Evolutionary conservation across 2,888 invertebrate genomes (phyloP).

Genomic region (Melinaea marsaeus): DNA sequence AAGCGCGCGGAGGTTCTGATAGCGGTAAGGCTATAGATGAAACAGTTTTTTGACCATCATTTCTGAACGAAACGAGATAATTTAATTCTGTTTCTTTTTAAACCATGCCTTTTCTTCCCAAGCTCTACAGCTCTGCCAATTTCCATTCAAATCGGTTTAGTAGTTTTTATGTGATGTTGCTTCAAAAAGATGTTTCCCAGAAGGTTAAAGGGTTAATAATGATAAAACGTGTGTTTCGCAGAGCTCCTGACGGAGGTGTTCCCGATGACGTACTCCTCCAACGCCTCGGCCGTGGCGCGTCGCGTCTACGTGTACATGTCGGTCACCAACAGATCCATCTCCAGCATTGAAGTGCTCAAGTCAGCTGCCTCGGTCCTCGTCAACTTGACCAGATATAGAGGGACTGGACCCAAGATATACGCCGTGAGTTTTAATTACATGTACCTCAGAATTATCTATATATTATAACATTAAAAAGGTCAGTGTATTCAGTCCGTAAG

Average conservation of each 20-base stretch:
- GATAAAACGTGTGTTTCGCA: constrained; percentile 39
- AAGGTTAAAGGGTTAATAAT: neutral
- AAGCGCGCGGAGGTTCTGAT: no score
- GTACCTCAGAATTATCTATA: neutral
- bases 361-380: constrained; percentile 79
- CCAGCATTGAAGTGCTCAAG: constrained; percentile 77
- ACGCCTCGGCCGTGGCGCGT: constrained; percentile 52
- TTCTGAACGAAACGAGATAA: no score
- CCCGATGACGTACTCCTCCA: constrained; percentile 64
- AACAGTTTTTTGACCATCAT: no score
- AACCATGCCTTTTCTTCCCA: no score
- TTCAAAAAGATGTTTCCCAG: no score
- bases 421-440: constrained; percentile 55
- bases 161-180: no score
- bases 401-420: constrained; percentile 80
- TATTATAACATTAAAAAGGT: no score
- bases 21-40: no score
- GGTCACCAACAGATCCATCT: constrained; percentile 77
- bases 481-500: no score
- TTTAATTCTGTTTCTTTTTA: no score
- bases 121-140: no score
- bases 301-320: constrained; percentile 65
- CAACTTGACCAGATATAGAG: constrained; percentile 80
- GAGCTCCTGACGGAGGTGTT: constrained; percentile 66
- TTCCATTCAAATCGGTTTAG: no score